phyloP scores from a whole-genome alignment of 2,797 vertebrate species.

The Cossypha niveicapilla region DNA sequence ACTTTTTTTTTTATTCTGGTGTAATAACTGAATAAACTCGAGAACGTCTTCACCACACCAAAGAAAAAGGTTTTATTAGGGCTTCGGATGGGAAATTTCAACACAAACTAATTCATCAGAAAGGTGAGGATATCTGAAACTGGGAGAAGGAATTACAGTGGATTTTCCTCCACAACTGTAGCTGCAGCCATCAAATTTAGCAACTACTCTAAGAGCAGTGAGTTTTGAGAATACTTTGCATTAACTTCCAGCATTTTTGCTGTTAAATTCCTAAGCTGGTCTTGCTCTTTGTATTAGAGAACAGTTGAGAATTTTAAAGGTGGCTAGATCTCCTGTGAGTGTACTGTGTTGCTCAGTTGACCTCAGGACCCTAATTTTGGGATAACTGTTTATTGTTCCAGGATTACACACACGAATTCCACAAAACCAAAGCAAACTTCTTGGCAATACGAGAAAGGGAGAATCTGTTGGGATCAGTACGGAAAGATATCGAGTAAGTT shows the following conservation, averaged over 20 bases:
- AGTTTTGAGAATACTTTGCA: not conserved
- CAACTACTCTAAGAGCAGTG: not conserved
- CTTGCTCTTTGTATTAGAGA: not conserved
- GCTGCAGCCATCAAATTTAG: not conserved
- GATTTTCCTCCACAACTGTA: not conserved
- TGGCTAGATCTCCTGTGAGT: not conserved
- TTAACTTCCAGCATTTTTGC: not conserved
- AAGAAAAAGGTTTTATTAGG: not conserved
- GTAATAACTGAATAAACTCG: not conserved
- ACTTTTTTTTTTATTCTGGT: not conserved
- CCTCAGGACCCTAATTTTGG: not conserved
- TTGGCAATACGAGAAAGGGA: slow-evolving; percentile 92
- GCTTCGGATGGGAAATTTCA: not conserved
- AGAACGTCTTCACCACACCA: not conserved
- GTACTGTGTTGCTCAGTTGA: not conserved
- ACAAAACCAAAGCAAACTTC: slow-evolving; percentile 99
- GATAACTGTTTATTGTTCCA: slow-evolving; percentile 58
- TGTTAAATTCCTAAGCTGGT: rapidly evolving
- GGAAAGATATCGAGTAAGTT: slow-evolving; percentile 98
- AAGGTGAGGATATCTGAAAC: not conserved
- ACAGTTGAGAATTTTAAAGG: not conserved
- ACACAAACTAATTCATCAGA: not conserved
- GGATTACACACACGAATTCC: slow-evolving; percentile 98
- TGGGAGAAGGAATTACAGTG: not conserved
- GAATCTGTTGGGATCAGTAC: slow-evolving; percentile 93